Percentiles rank a stretch among this genome's conserved stretches.
Conservation (phyloP, 2,888 invertebrate genomes). For the Nipponacmea schrenckii region DNA sequence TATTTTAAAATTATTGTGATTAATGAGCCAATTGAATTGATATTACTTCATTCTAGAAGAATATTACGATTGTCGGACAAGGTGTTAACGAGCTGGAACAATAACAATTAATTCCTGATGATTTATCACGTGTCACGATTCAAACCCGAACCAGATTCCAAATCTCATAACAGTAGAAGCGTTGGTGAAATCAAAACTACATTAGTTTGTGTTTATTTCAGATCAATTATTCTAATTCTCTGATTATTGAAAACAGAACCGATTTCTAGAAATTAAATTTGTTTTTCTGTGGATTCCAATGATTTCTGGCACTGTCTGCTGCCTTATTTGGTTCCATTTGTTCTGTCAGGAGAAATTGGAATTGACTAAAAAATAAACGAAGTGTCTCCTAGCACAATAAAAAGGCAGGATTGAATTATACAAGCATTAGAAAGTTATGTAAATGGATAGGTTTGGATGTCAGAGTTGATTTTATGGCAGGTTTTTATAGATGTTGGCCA, state of each 20-base stretch:
- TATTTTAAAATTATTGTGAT: not conserved
- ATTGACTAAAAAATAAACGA: too few relatives aligned
- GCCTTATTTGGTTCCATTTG: too few relatives aligned
- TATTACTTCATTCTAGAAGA: not conserved
- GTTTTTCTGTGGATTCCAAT: not conserved
- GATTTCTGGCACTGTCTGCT: too few relatives aligned
- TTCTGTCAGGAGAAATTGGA: too few relatives aligned
- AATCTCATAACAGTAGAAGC: not conserved
- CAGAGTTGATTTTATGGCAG: too few relatives aligned
- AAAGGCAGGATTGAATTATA: too few relatives aligned
- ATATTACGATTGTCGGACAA: not conserved
- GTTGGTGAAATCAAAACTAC: not conserved
- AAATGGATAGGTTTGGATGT: too few relatives aligned
- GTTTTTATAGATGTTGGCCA: too few relatives aligned
- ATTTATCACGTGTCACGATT: not conserved
- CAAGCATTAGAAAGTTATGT: too few relatives aligned
- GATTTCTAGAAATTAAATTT: not conserved
- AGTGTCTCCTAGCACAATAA: too few relatives aligned
- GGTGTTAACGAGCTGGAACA: not conserved
- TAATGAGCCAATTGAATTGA: not conserved
- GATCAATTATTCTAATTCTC: slow-evolving; percentile 1
- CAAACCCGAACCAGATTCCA: not conserved
- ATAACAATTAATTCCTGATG: not conserved
- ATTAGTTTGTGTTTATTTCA: not conserved
- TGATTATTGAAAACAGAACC: not conserved